Percentiles rank a stretch among this genome's conserved stretches.
Evolutionary conservation across 2,113 vertebrate species (phyloP).

Genomic region (Anolis sagrei): DNA sequence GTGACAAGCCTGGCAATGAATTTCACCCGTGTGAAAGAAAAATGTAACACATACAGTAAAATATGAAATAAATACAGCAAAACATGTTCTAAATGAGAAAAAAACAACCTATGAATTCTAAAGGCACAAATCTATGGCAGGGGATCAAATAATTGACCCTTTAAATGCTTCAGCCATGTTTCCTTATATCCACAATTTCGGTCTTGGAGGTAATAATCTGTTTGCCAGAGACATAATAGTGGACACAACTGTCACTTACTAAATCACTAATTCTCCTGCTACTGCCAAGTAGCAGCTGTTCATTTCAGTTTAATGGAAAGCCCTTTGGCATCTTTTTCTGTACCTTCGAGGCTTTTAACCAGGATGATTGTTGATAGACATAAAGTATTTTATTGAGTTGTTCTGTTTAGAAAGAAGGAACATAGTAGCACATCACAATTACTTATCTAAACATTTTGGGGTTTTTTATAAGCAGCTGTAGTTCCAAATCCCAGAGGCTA

Average conservation of each 20-base stretch:
- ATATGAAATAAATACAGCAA: background rate
- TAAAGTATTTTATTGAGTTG: background rate
- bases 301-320: slow-evolving; percentile 1
- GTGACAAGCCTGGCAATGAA: background rate
- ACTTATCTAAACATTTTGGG: background rate
- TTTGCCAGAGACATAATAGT: slow-evolving; percentile 2
- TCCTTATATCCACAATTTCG: background rate
- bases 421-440: background rate
- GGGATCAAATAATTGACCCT: background rate
- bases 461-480: background rate
- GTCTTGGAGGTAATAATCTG: slow-evolving; percentile 1
- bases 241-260: slow-evolving; percentile 16
- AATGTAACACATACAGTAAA: background rate
- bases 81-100: background rate
- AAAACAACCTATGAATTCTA: background rate
- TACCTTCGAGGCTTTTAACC: background rate
- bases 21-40: background rate
- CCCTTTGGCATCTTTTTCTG: background rate
- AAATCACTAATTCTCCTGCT: slow-evolving; percentile 20
- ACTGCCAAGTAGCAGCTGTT: slow-evolving; percentile 18
- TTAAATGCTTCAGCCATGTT: background rate
- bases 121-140: background rate
- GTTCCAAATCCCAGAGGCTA: slow-evolving; percentile 5
- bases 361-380: background rate
- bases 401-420: slow-evolving; percentile 2